These are phyloP conservation scores for Leptinotarsa haldemani DNA, from an alignment of 2,888 invertebrate genomes.

Conservation along the genomic window DNA sequence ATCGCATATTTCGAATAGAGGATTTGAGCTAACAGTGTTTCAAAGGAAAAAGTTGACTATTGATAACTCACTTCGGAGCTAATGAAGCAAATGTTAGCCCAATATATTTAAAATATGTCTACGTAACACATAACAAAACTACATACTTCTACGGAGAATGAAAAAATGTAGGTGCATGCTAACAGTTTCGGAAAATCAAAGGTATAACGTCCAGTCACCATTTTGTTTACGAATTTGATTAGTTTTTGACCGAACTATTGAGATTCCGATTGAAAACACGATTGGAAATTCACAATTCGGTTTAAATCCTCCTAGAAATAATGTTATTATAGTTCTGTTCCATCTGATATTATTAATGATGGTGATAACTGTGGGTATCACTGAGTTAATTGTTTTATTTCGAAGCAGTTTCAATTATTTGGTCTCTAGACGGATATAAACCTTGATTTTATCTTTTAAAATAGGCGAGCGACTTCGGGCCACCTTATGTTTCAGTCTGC, in stretches of 20 bases:
- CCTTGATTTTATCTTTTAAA: not conserved
- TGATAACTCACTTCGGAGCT: not conserved
- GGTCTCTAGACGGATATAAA: not conserved
- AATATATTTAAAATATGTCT: not conserved
- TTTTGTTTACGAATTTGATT: not conserved
- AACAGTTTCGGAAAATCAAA: conserved; percentile 39
- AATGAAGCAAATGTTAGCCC: not conserved
- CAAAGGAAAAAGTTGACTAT: not conserved
- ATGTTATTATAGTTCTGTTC: not conserved
- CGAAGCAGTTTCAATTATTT: not conserved
- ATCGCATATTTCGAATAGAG: not conserved
- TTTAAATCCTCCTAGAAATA: not conserved
- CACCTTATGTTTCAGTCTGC: conserved; percentile 48
- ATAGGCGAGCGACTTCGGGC: conserved; percentile 53
- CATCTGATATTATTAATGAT: not conserved
- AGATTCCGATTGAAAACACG: conserved; percentile 11
- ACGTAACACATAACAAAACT: conserved; percentile 23
- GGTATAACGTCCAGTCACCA: conserved; percentile 2
- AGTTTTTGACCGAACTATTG: conserved; percentile 5
- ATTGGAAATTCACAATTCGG: not conserved
- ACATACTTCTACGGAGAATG: conserved; percentile 22
- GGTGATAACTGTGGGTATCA: not conserved
- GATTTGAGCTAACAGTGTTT: conserved; percentile 3
- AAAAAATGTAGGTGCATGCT: conserved; percentile 56
- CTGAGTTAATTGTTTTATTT: not conserved